Evolutionary conservation across 2,797 vertebrate genomes (phyloP).

Genomic region (Sebastes matsubarae): DNA sequence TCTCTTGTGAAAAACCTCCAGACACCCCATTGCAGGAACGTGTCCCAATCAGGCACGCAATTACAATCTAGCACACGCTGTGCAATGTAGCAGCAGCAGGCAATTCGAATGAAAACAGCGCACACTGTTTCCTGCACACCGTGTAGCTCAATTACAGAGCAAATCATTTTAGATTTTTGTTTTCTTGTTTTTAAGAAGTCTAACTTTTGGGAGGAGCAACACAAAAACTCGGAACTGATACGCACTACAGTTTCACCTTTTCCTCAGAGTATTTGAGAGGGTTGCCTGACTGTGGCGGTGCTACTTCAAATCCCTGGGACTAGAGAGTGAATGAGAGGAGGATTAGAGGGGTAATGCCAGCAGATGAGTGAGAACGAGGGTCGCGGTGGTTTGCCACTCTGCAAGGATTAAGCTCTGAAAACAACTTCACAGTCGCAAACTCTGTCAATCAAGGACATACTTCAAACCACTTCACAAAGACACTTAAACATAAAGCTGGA

Average conservation of each 20-base stretch:
- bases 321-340: constrained; percentile 81
- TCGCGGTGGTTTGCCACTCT: constrained; percentile 75
- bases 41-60: constrained; percentile 72
- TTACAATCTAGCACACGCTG: constrained; percentile 66
- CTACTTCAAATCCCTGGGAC: constrained; percentile 80
- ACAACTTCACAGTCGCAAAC: constrained; percentile 74
- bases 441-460: constrained; percentile 67
- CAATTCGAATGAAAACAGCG: constrained; percentile 54
- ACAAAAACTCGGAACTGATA: constrained; percentile 18
- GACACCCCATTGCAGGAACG: constrained; percentile 36
- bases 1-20: constrained; percentile 26
- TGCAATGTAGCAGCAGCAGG: constrained; percentile 55
- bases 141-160: constrained; percentile 58
- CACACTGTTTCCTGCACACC: constrained; percentile 47
- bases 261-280: constrained; percentile 49
- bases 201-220: constrained; percentile 21
- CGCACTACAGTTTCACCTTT: constrained; percentile 39
- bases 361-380: constrained; percentile 77
- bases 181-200: neutral
- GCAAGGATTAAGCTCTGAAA: constrained; percentile 78
- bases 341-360: constrained; percentile 88
- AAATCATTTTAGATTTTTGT: constrained; percentile 41
- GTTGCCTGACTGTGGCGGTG: constrained; percentile 64
- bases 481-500: neutral
- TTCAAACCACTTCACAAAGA: constrained; percentile 32